These are phyloP conservation scores for Brenthis hecate DNA, from an alignment of 2,888 invertebrate genomes.

Conservation along the genomic window DNA sequence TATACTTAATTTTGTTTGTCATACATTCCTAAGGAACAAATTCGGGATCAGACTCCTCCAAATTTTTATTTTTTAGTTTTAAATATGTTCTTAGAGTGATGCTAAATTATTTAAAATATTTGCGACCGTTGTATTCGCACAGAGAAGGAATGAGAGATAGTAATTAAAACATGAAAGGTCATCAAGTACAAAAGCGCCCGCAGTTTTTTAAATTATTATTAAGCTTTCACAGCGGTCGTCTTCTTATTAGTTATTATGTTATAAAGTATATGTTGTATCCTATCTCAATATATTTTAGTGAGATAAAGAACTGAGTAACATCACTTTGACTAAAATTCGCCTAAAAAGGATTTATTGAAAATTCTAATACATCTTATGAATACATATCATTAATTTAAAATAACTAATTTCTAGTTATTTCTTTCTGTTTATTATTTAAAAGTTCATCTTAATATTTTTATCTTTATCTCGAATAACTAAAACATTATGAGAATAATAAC, in stretches of 20 bases:
- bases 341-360: neutral
- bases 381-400: too few relatives aligned
- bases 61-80: too few relatives aligned
- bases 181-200: neutral
- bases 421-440: too few relatives aligned
- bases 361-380: neutral
- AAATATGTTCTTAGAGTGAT: constrained; percentile 5
- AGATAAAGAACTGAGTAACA: too few relatives aligned
- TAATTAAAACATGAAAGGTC: constrained; percentile 16
- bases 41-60: neutral
- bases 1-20: constrained; percentile 3
- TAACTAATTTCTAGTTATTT: too few relatives aligned
- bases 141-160: neutral
- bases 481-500: neutral
- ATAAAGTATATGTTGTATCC: too few relatives aligned
- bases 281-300: too few relatives aligned
- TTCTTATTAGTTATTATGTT: neutral
- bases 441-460: too few relatives aligned
- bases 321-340: neutral
- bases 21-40: constrained; percentile 18
- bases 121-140: neutral
- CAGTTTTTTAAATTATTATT: constrained; percentile 4
- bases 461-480: too few relatives aligned
- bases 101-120: constrained; percentile 3
- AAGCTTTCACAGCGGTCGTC: neutral